Conservation (phyloP, 2,888 invertebrate species). For the Sthenelais limicola region DNA sequence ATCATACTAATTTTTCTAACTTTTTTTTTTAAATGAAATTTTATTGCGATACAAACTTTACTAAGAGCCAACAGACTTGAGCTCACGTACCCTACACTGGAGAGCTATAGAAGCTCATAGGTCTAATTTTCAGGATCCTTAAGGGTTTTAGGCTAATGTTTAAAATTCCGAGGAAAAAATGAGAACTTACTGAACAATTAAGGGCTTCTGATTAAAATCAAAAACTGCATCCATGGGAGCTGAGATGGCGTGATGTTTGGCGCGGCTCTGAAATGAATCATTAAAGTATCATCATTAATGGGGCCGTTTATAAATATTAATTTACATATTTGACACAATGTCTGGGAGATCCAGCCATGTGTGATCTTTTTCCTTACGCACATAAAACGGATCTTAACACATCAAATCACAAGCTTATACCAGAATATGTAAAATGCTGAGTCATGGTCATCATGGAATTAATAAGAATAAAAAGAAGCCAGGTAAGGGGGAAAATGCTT, state of each 20-base stretch:
- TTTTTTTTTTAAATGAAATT: not conserved
- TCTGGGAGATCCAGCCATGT: no score
- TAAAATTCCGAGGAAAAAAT: no score
- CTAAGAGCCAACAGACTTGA: not conserved
- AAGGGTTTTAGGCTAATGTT: not conserved
- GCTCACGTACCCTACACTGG: no score
- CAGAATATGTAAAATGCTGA: not conserved
- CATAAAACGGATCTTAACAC: not conserved
- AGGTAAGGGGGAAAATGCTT: no score
- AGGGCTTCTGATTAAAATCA: slow-evolving; percentile 83
- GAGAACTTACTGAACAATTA: slow-evolving; percentile 93
- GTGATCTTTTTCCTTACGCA: no score
- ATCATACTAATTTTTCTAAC: not conserved
- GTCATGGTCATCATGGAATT: no score
- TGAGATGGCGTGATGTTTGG: slow-evolving; percentile 95
- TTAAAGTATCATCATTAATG: not conserved
- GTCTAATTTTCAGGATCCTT: not conserved
- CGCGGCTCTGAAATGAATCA: slow-evolving; percentile 79
- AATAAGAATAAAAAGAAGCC: no score
- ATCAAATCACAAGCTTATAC: not conserved
- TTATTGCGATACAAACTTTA: not conserved
- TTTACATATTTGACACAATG: no score
- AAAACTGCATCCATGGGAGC: slow-evolving; percentile 84
- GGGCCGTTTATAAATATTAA: not conserved
- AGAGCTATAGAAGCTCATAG: no score